Base-by-base conservation (phyloP, 2,888 invertebrate species). In the Dexiosoma caninum region DNA sequence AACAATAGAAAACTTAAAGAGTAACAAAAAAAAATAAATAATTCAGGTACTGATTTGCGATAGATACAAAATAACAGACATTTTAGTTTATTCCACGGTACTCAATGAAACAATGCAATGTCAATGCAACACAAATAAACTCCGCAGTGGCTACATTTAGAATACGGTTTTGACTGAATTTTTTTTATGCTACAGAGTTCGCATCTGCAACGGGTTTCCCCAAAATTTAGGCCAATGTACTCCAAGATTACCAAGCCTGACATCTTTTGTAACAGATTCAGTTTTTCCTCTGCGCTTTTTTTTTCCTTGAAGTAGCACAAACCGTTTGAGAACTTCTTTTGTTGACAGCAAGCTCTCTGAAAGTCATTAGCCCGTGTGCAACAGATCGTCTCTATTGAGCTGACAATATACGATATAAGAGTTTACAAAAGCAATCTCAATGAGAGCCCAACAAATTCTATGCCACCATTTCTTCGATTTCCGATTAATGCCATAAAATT, bases 51-150 rank as follows among this genome's bases (percentile, higher is more conserved):
- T n/a, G n/a, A n/a, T n/a, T n/a, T n/a, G n/a, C n/a, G n/a, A n/a
- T n/a, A n/a, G n/a, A n/a, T n/a, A n/a, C n/a, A n/a, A n/a, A n/a
- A n/a, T n/a, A n/a, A n/a, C n/a, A n/a, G n/a, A n/a, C n/a, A n/a
- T n/a, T 35, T 40, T 40, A 32, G 21, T 12, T 55, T 19, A 55
- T 32, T 30, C 55, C 35, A 6, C 21, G 55, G n/a, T 55, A 55
- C 32, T 35, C 12, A 35, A 4, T 8, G 8, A 55, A 55, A 19
- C 55, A 55, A 19, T 35, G 35, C 35, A 32, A n/a, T 55, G 19
- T 55, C 55, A 55, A 35, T 19, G 12, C 55, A 55, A 35, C 32
- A 55, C 16, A 55, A 55, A 35, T 14, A 55, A 35, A 55, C 19
- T 12, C 55, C 16, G 8, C 55, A 55, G 14, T 55, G 55, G n/a